phyloP scores from a whole-genome alignment of 2,797 vertebrate species.

The Carduelis carduelis region DNA sequence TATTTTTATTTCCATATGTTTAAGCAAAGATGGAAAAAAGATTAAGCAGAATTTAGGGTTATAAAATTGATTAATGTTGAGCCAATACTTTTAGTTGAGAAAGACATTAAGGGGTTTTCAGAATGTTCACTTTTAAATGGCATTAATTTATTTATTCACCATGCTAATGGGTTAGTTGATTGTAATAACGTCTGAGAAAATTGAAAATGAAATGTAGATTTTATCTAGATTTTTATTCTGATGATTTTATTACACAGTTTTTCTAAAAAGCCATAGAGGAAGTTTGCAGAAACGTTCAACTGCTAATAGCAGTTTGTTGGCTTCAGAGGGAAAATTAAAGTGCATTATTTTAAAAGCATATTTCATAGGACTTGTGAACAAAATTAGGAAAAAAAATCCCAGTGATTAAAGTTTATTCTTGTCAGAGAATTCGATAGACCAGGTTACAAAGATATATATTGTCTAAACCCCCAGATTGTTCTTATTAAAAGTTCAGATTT shows the following conservation, averaged over 20 bases:
- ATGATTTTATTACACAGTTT: background rate
- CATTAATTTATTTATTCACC: background rate
- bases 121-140: background rate
- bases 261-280: background rate
- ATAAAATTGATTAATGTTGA: background rate
- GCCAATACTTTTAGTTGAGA: background rate
- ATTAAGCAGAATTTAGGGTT: constrained; percentile 1
- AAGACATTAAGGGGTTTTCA: background rate
- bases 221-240: background rate
- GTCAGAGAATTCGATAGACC: background rate
- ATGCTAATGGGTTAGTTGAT: constrained; percentile 29
- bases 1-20: background rate
- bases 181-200: background rate
- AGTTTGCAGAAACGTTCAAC: background rate
- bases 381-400: background rate
- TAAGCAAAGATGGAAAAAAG: constrained; percentile 8
- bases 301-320: background rate
- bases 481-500: constrained; percentile 9
- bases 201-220: constrained; percentile 24
- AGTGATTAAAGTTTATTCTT: background rate
- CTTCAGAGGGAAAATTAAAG: background rate
- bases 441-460: background rate
- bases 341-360: background rate
- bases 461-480: background rate
- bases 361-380: background rate